Evolutionary conservation across 2,797 vertebrate genomes (phyloP).

Genomic region (Protosalanx chinensis): DNA sequence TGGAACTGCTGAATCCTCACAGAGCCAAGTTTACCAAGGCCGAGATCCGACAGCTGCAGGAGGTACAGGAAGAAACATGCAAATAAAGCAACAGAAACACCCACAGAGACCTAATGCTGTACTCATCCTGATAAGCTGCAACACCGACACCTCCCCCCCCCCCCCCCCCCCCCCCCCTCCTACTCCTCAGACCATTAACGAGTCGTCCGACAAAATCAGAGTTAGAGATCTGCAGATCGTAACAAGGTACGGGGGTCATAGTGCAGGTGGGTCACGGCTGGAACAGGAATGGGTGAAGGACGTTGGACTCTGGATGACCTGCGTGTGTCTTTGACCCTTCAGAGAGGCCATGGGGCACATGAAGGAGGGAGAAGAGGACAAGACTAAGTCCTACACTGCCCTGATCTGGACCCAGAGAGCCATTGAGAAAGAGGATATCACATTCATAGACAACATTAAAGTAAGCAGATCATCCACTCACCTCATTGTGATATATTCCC

Average conservation of each 20-base stretch:
- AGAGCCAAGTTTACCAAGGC: slow-evolving; percentile 68
- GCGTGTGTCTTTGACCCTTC: neutral
- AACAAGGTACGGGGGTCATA: slow-evolving; percentile 75
- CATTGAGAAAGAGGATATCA: slow-evolving; percentile 79
- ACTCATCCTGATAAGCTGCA: no score
- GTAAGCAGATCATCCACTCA: slow-evolving; percentile 54
- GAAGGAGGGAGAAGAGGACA: slow-evolving; percentile 97
- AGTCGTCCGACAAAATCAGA: slow-evolving; percentile 88
- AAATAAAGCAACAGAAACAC: neutral
- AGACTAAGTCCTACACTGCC: slow-evolving; percentile 94
- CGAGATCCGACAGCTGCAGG: slow-evolving; percentile 87
- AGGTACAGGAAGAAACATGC: slow-evolving; percentile 72
- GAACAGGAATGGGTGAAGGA: neutral
- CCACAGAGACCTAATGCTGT: neutral
- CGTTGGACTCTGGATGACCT: neutral
- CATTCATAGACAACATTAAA: slow-evolving; percentile 83
- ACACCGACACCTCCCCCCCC: neutral
- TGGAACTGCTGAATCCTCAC: slow-evolving; percentile 93
- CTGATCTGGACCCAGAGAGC: slow-evolving; percentile 88
- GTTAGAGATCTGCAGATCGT: slow-evolving; percentile 95
- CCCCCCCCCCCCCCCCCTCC: no score
- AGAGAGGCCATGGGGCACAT: slow-evolving; percentile 92
- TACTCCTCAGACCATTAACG: slow-evolving; percentile 82
- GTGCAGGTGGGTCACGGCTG: neutral
- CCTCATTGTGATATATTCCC: no score